phyloP scores from a whole-genome alignment of 2,888 invertebrate species.

The Thera britannica region DNA sequence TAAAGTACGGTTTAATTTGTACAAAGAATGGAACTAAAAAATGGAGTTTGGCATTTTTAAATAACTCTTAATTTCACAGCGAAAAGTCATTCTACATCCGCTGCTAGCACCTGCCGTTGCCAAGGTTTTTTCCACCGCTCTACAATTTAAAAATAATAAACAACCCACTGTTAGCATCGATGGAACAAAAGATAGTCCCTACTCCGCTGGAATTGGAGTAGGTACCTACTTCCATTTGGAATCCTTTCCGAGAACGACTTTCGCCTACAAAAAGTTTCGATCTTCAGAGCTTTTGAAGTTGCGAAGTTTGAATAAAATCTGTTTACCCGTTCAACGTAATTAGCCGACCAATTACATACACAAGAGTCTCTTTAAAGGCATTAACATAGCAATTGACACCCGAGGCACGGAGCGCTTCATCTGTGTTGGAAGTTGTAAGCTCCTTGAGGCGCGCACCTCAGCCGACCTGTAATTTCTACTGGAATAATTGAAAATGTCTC shows the following conservation, averaged over 20 bases:
- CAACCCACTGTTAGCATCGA: slow-evolving; percentile 30
- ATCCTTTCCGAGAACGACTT: slow-evolving; percentile 46
- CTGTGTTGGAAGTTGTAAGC: slow-evolving; percentile 32
- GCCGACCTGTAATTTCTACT: slow-evolving; percentile 60
- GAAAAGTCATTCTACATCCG: slow-evolving; percentile 63
- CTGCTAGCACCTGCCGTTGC: slow-evolving; percentile 63
- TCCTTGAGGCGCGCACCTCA: slow-evolving; percentile 29
- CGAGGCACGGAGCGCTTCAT: slow-evolving; percentile 51
- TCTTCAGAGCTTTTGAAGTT: slow-evolving; percentile 32
- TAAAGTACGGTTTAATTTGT: slow-evolving; percentile 26
- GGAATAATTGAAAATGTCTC: slow-evolving; percentile 58
- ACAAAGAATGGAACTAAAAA: slow-evolving; percentile 39
- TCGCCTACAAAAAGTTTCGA: slow-evolving; percentile 37
- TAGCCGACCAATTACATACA: slow-evolving; percentile 50
- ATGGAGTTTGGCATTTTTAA: slow-evolving; percentile 48
- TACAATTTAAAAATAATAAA: slow-evolving; percentile 35
- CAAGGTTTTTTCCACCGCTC: slow-evolving; percentile 58
- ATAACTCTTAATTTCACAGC: slow-evolving; percentile 37
- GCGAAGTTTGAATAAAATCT: slow-evolving; percentile 42
- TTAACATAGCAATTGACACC: slow-evolving; percentile 69
- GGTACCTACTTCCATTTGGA: slow-evolving; percentile 34
- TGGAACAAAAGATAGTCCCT: slow-evolving; percentile 35
- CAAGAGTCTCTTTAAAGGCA: slow-evolving; percentile 52
- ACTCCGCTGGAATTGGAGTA: slow-evolving; percentile 33
- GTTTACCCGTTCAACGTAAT: slow-evolving; percentile 58